Base-by-base conservation (phyloP, 2,888 invertebrate species). In the Phaedon cochleariae region DNA sequence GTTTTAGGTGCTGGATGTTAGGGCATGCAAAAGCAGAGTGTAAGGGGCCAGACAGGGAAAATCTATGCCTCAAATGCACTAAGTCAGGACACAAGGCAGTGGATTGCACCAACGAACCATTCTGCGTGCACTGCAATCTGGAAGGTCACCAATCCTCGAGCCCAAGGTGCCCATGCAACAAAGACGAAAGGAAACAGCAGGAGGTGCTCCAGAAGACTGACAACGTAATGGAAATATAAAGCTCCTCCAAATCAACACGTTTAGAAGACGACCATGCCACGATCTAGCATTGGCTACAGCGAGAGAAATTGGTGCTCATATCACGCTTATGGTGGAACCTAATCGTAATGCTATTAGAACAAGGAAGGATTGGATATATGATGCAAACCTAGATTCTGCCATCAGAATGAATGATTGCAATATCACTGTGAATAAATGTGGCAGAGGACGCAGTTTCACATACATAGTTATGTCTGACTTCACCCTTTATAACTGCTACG, bases 21-120 rank as follows among this genome's bases (percentile, higher is more conserved):
- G 52, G 26, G 10, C 29, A 57, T n/a, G 9, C 18, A n/a, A 45
- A 57, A 21, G 12, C 41, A 45, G 20, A 46, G n/a, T 57, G 46
- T 26, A 15, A 18, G 12, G 45, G 46, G 1, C 29, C 46, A 12
- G 45, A 45, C 21, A 57, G 57, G 22, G 57, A 41, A n/a, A 45
- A 12, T 12, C 20, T 21, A 2, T 57, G 41, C 22, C 2, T 41
- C 3, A 57, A 37, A 26, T 57, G 45, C 17, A 15, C 5, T 5
- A 12, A 41, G 6, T n/a, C 37, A 7, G 45, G 45, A 45, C 57
- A 41, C 45, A 45, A 21, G 22, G 57, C 57, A 1, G 15, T 3
- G 20, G 21, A 41, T 1, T 57, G 45, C n/a, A 21, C 17, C 2
- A 57, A 10, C 26, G 18, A 57, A 4, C 34, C 37, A 0, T 55